Base-by-base conservation (phyloP, 2,113 vertebrate genomes). In the Archilochus colubris region DNA sequence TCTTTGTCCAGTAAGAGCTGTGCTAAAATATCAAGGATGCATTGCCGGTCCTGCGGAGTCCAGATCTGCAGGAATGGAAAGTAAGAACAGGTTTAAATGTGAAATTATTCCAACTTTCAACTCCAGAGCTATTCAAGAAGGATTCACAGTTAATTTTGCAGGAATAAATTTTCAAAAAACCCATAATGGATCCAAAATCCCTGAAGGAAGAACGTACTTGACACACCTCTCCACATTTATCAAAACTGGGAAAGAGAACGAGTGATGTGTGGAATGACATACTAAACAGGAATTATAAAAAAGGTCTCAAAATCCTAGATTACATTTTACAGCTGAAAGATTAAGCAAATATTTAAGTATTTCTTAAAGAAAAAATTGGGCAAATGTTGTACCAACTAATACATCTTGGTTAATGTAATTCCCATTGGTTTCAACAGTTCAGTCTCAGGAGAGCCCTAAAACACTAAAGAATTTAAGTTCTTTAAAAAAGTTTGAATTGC, bases 1-100 rank as follows among this genome's bases (percentile, higher is more conserved):
- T 99, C 99, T 93, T 99, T 99, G 97, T 99, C 99, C 84, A 99
- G 58, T 43, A 99, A 88, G 61, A 99, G 97, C 55, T 98, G 98
- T 0, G 99, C 98, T 75, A 99, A 97, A 48, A 93, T 96, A 59
- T 96, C 98, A 33, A 99, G 98, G 89, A 99, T 98, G 86, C 97
- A 94, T 25, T 98, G 99, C n/a, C 99, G 98, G 97, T 99, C 99
- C 93, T 99, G 99, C 66, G 96, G 98, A 64, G 95, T 99, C 99
- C 99, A 99, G 74, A 98, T 96, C 99, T 99, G 77, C 57, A 46
- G 67, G 36, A 95, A 74, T 14, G 24, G n/a, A 53, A 96, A 58
- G 28, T n/a, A 40, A 85, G 28, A 84, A 67, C 25, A 57, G 36
- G 28, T 76, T 69, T 69, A 58, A 73, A 68, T 2, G 9, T 30